Base-by-base conservation (phyloP, 2,113 vertebrate genomes). In the Phoenicopterus ruber region DNA sequence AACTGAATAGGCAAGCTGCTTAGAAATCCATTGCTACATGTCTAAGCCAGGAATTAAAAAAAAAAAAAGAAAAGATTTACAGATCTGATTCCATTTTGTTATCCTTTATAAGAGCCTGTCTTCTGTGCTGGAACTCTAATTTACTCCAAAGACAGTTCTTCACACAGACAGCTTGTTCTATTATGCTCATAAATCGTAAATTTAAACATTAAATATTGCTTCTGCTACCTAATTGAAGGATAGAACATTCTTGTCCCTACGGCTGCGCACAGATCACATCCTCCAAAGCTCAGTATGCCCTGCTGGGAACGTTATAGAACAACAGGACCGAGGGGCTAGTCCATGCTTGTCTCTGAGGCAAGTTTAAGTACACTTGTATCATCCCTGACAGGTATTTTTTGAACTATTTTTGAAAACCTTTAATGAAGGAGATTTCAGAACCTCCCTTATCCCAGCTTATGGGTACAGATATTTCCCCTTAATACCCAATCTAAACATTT, bases 151-250 rank as follows among this genome's bases (percentile, higher is more conserved):
- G 44, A 46, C 34, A 82, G 19, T 76, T 84, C 46, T 63, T 86
- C 52, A 72, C 52, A 74, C 52, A 67, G 63, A 84, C 46, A 91
- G 73, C 49, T 94, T 93, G 62, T 69, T 76, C 65, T 80, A 11
- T 58, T 82, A 86, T 34, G 63, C 18, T 86, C 22, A 36, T 38
- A 83, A 91, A 50, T 50, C n/a, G 25, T 54, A 70, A 77, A 88
- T 73, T 91, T 76, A 82, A 85, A 90, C 66, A 80, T 32, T 80
- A 83, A 92, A 65, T 84, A 94, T 93, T 96, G 91, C 91, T 95
- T 94, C 44, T 61, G 34, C 76, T 54, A 87, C 28, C 38, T 77
- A 89, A 87, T 4, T 72, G 86, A 88, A 92, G 54, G 62, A 49
- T 7, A 80, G 34, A 88, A 63, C 19, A 14, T 72, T 65, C 44